These are phyloP conservation scores for Battus philenor DNA, from an alignment of 1,140 invertebrate species.

Conservation along the genomic window DNA sequence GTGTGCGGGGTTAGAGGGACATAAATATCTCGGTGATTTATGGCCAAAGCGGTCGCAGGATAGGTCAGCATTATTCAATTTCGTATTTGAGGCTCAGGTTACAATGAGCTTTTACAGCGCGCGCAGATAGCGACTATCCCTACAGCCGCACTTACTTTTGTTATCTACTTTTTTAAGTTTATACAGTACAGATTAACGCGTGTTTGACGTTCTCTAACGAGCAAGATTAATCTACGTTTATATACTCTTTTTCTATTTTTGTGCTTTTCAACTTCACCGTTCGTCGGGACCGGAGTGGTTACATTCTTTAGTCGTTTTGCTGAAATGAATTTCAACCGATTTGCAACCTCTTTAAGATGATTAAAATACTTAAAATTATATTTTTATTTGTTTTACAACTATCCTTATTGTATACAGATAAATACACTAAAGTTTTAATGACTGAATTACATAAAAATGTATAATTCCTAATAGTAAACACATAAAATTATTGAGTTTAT, in stretches of 20 bases:
- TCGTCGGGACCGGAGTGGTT: not conserved
- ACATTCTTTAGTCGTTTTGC: conserved; percentile 1
- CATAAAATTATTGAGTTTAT: too few species aligned
- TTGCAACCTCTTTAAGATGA: too few species aligned
- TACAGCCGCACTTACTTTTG: conserved; percentile 41
- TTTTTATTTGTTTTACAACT: too few species aligned
- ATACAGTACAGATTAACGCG: conserved; percentile 43
- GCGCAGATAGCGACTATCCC: conserved; percentile 60
- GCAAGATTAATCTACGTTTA: conserved; percentile 22
- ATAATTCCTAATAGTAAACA: too few species aligned
- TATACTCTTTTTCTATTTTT: conserved; percentile 13
- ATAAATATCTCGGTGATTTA: conserved; percentile 76
- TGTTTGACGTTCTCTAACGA: conserved; percentile 38
- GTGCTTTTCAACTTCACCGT: conserved; percentile 6
- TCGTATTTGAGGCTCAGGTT: conserved; percentile 72
- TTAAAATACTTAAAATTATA: too few species aligned
- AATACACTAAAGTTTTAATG: too few species aligned
- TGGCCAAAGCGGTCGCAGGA: conserved; percentile 70
- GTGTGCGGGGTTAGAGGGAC: conserved; percentile 55
- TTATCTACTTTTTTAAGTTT: conserved; percentile 55
- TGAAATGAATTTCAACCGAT: too few species aligned
- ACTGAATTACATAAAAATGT: too few species aligned
- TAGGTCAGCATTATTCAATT: conserved; percentile 76
- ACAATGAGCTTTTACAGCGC: conserved; percentile 72
- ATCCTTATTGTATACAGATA: too few species aligned